Evolutionary conservation across 2,797 vertebrate species (phyloP).

Genomic region (Enteromius trimaculatus): DNA sequence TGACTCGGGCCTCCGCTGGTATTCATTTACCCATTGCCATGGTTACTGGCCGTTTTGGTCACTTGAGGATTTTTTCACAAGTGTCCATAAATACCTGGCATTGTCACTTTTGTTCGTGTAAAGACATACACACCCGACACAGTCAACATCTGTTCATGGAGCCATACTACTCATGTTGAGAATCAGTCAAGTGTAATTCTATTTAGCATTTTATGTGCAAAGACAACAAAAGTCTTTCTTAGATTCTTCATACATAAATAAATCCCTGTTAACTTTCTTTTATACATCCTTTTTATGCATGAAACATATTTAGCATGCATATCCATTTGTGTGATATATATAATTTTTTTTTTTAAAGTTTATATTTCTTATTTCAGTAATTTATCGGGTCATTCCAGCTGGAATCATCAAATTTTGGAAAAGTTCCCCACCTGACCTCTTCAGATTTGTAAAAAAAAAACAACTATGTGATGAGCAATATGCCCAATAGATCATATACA

Average conservation of each 20-base stretch:
- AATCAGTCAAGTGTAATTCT: not conserved
- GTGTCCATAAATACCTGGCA: conserved; percentile 36
- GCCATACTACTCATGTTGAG: not conserved
- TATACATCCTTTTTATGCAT: not conserved
- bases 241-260: too few relatives aligned
- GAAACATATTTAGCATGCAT: not conserved
- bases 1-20: conserved; percentile 49
- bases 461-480: too few relatives aligned
- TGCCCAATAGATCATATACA: too few relatives aligned
- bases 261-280: not conserved
- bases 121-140: not conserved
- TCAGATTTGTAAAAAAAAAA: too few relatives aligned
- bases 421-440: too few relatives aligned
- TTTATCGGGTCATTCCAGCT: too few relatives aligned
- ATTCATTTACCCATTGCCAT: conserved; percentile 72
- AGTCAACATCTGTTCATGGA: not conserved
- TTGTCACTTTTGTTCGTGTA: not conserved
- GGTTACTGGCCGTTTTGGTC: conserved; percentile 63
- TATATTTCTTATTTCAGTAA: too few relatives aligned
- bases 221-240: not conserved
- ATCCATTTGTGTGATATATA: too few relatives aligned
- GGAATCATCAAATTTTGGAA: too few relatives aligned
- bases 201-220: not conserved
- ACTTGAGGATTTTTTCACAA: conserved; percentile 37
- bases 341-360: too few relatives aligned